Evolutionary conservation across 2,113 vertebrate genomes (phyloP), one percentile per base, ranked within the genome.

Genomic region (Propithecus coquereli): DNA sequence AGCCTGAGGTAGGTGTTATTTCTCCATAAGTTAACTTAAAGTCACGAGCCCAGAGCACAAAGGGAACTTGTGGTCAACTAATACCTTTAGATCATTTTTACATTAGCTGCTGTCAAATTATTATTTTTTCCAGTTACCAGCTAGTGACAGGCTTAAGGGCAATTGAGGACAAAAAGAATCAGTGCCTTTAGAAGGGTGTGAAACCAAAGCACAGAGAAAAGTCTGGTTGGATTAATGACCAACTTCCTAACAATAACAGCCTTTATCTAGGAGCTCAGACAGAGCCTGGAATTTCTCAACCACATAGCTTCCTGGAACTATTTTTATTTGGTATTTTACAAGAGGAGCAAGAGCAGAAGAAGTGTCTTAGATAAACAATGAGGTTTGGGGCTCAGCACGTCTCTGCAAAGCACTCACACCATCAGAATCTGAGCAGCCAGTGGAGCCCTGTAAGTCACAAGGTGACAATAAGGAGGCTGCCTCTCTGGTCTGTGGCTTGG

Each of bases 271-370:
- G 66, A 91, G 85, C 73, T 91, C 90, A 96, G 88, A 93, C 85
- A 96, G 94, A 85, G 94, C 50, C 97, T 97, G 94, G 94, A 94
- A 93, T 96, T 93, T 96, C 89, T 98, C 93, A 88, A 93, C 88
- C 85, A 86, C 91, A 61, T 66, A 91, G 95, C 37, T 97, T 98
- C 93, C 94, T 89, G 89, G 73, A 97, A 94, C 93, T 91, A 97
- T 96, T 97, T 97, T 98, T 95, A 96, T 97, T 95, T 96, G 91
- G 71, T 87, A 91, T 96, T 95, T 96, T 96, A 96, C 23, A 76
- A 86, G 86, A 83, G 66, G 50, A 89, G 90, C 71, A 94, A 81
- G 90, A 97, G 93, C 25, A 87, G 90, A 95, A 93, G 57, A 96
- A 92, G 61, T 86, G 47, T 93, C 74, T 97, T 54, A 95, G 95